Conservation (phyloP, 2,888 invertebrate species). For the Aelia acuminata region DNA sequence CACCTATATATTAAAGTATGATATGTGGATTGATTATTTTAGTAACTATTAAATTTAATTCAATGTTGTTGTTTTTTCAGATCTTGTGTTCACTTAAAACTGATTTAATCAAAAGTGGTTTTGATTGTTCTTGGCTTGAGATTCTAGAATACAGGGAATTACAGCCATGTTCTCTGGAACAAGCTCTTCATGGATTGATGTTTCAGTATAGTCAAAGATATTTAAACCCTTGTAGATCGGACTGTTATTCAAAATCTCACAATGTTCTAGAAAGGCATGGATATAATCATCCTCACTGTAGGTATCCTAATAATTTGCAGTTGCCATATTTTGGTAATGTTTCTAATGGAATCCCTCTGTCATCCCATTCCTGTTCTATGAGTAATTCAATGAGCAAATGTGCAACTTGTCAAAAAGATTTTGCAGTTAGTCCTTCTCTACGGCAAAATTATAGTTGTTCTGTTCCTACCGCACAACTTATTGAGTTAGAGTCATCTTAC, state of each 20-base stretch:
- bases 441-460: conserved; percentile 54
- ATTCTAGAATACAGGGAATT: conserved; percentile 77
- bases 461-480: conserved; percentile 79
- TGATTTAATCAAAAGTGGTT: conserved; percentile 74
- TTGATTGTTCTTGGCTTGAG: conserved; percentile 77
- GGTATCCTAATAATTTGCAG: conserved; percentile 45
- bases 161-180: conserved; percentile 73
- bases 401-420: conserved; percentile 48
- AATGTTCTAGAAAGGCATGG: background rate
- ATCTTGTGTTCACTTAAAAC: conserved; percentile 85
- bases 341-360: conserved; percentile 49
- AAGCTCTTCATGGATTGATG: conserved; percentile 72
- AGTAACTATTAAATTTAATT: background rate
- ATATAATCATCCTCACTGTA: conserved; percentile 31
- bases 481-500: conserved; percentile 74
- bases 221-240: conserved; percentile 41
- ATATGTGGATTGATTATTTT: background rate
- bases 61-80: conserved; percentile 69
- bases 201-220: conserved; percentile 67
- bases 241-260: conserved; percentile 57
- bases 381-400: conserved; percentile 9
- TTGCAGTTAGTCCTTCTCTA: background rate
- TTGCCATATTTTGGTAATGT: conserved; percentile 57
- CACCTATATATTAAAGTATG: background rate
- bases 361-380: conserved; percentile 9